phyloP scores from a whole-genome alignment of 1,140 invertebrate species.

The Stenopsyche tienmushanensis region DNA sequence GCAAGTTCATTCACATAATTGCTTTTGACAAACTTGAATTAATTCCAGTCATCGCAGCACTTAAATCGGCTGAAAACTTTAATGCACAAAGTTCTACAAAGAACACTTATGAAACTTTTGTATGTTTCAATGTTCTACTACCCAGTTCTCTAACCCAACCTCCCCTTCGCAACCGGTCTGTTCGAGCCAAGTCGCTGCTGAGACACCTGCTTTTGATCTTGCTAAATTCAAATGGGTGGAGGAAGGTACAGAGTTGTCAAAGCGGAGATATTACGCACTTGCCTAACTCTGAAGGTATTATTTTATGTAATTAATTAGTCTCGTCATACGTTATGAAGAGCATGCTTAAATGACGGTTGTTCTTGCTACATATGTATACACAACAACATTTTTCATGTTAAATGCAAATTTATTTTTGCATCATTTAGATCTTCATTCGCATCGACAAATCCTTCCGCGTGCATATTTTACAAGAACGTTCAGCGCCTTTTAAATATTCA shows the following conservation, averaged over 20 bases:
- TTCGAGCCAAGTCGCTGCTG: neutral
- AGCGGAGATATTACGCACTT: neutral
- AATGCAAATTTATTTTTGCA: too few relatives aligned
- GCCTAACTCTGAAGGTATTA: neutral
- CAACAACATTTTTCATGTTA: too few relatives aligned
- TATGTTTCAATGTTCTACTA: neutral
- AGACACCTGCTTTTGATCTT: slow-evolving; percentile 2
- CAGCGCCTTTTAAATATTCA: too few relatives aligned
- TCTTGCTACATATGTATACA: too few relatives aligned
- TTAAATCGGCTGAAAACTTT: slow-evolving; percentile 2
- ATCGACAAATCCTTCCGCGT: too few relatives aligned
- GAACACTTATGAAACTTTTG: slow-evolving; percentile 10
- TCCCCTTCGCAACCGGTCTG: neutral
- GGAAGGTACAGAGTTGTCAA: neutral
- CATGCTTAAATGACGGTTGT: too few relatives aligned
- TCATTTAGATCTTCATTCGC: too few relatives aligned
- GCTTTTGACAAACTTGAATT: neutral
- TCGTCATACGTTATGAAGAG: too few relatives aligned
- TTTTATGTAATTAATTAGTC: neutral
- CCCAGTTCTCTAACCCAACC: neutral
- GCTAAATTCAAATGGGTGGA: neutral
- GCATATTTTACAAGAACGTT: too few relatives aligned
- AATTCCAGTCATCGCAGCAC: neutral
- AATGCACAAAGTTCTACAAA: slow-evolving; percentile 5
- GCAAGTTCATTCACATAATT: neutral